Evolutionary conservation across 2,797 vertebrate genomes (phyloP), one percentile per base, ranked within the genome.

Genomic region (Macropus fuliginosus): DNA sequence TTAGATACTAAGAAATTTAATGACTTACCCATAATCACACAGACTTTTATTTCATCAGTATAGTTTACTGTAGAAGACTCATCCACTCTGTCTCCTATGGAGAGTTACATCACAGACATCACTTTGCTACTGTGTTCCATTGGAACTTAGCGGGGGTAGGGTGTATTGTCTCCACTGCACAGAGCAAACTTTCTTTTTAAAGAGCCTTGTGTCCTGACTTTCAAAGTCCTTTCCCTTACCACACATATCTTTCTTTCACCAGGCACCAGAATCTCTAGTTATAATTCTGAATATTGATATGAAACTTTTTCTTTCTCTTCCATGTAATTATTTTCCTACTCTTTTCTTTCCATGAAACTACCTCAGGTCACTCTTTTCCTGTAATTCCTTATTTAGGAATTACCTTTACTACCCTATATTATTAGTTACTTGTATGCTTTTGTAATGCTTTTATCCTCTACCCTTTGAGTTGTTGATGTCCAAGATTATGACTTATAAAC

Each of bases 111-210:
- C 59, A 62, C 4, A 34, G 1, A 34, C 62, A n/a, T 66, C 34
- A 66, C 14, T n/a, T 66, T 66, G 14, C 62, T n/a, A 6, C 5
- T 66, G 34, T 66, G 62, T 66, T n/a, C 14, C 13, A 66, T 18
- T n/a, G 34, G 12, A 5, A 0, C 34, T n/a, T n/a, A 55, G 34
- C 1, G 27, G 13, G 12, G 31, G 4, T 4, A 11, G 13, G 12
- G 4, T 66, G 34, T n/a, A 66, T n/a, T 66, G 31, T 66, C 13
- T n/a, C 62, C 62, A 34, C 27, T 66, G 34, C 31, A 66, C 14
- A 66, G 14, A 29, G 34, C 34, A 66, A n/a, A 16, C 13, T 16
- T n/a, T n/a, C 34, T 66, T 34, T 34, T 1, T 66, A 34, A 66
- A 66, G 34, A n/a, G 14, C 14, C 34, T 66, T n/a, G 13, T 66